Evolutionary conservation across 1,140 invertebrate species (phyloP).

Genomic region (Drosophila arawakana): DNA sequence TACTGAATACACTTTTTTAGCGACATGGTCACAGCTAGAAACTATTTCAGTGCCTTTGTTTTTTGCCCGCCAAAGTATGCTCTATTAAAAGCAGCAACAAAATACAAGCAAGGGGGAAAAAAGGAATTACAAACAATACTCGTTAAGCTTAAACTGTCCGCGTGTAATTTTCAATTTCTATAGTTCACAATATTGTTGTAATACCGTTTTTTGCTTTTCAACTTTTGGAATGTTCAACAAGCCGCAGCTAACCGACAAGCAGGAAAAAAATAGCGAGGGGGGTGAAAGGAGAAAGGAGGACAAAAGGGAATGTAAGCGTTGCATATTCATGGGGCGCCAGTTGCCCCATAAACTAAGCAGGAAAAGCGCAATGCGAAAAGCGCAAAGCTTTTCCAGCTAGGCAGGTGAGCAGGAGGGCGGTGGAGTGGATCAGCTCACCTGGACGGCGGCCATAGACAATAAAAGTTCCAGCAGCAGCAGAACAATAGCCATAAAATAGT

Average conservation of each 20-base stretch:
- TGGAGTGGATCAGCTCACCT: conserved; percentile 46
- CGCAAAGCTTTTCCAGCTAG: conserved; percentile 18
- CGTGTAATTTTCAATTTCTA: conserved; percentile 47
- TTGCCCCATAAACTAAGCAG: conserved; percentile 67
- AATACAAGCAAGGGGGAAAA: not conserved
- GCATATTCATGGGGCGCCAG: conserved; percentile 70
- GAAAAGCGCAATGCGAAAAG: conserved; percentile 41
- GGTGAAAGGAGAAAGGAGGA: conserved; percentile 17
- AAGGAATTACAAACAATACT: conserved; percentile 30
- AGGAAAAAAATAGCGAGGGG: conserved; percentile 19
- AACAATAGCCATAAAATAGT: conserved; percentile 76
- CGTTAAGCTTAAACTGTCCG: conserved; percentile 6
- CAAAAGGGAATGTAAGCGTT: conserved; percentile 37
- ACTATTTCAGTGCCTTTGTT: conserved; percentile 3
- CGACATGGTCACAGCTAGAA: not conserved
- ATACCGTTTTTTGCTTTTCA: conserved; percentile 15
- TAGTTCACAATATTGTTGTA: conserved; percentile 38
- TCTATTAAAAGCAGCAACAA: not conserved
- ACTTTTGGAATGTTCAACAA: conserved; percentile 45
- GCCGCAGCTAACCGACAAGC: conserved; percentile 37
- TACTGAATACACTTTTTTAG: not conserved
- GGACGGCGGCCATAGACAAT: conserved; percentile 46
- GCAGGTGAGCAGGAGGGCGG: not conserved
- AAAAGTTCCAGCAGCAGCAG: conserved; percentile 26
- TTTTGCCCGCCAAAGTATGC: not conserved